Evolutionary conservation across 2,888 invertebrate species (phyloP).

Genomic region (Diaphora mendica): DNA sequence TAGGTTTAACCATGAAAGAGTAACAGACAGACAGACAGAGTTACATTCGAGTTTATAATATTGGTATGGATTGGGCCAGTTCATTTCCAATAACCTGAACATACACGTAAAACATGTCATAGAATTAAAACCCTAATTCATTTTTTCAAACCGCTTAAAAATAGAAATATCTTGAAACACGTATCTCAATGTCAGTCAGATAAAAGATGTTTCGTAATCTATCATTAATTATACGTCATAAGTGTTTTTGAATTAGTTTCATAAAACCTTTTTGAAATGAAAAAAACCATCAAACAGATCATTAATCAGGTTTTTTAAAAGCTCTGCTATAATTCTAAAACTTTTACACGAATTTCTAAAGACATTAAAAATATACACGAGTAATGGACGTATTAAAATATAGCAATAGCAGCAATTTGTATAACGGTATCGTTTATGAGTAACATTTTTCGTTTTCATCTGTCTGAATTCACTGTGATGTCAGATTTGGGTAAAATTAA

Average conservation of each 20-base stretch:
- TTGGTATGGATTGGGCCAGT: too few relatives aligned
- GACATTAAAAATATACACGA: background rate
- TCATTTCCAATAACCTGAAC: too few relatives aligned
- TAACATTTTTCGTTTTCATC: conserved; percentile 48
- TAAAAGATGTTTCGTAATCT: background rate
- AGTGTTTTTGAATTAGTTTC: background rate
- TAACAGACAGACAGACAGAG: too few relatives aligned
- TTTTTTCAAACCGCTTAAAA: too few relatives aligned
- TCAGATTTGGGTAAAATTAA: conserved; percentile 73
- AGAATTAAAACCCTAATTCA: too few relatives aligned
- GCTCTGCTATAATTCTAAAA: background rate
- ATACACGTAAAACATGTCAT: too few relatives aligned
- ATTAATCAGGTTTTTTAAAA: background rate
- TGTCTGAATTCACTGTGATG: conserved; percentile 53
- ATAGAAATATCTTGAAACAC: too few relatives aligned
- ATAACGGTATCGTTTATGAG: conserved; percentile 26
- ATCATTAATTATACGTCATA: background rate
- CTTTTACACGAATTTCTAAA: background rate
- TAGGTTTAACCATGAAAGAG: too few relatives aligned
- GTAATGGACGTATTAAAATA: background rate
- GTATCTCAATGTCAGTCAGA: background rate
- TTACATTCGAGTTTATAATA: too few relatives aligned
- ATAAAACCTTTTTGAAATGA: background rate
- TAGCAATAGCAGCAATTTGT: conserved; percentile 16
- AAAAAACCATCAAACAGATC: background rate